Conservation (phyloP, 2,888 invertebrate genomes). For the Apotomis betuletana region DNA sequence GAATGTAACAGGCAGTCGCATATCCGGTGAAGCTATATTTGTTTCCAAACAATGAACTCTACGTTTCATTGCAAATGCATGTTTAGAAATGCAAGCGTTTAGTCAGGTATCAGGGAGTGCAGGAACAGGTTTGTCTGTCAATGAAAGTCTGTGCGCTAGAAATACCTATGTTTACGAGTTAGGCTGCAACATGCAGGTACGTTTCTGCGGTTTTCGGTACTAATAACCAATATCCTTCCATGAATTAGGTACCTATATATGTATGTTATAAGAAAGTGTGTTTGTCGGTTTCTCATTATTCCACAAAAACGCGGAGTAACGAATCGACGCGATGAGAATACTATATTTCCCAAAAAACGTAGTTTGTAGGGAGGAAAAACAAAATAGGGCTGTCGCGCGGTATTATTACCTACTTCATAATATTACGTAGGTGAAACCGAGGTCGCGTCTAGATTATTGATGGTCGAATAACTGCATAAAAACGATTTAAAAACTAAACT, state of each 20-base stretch:
- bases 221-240: too few relatives aligned
- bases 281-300: too few relatives aligned
- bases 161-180: slow-evolving; percentile 7
- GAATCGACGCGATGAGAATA: too few relatives aligned
- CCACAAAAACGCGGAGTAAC: too few relatives aligned
- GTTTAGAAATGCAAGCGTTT: slow-evolving; percentile 51
- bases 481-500: slow-evolving; percentile 47
- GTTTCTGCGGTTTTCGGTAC: too few relatives aligned
- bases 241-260: too few relatives aligned
- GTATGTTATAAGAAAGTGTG: too few relatives aligned
- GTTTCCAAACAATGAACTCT: slow-evolving; percentile 54
- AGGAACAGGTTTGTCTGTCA: slow-evolving; percentile 61
- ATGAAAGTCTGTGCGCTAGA: slow-evolving; percentile 18
- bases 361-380: too few relatives aligned
- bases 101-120: slow-evolving; percentile 45
- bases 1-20: slow-evolving; percentile 50
- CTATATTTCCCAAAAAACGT: too few relatives aligned
- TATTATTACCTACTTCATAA: neutral
- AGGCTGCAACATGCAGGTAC: neutral
- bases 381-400: too few relatives aligned
- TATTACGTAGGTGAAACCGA: slow-evolving; percentile 20
- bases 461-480: slow-evolving; percentile 32
- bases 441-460: slow-evolving; percentile 26
- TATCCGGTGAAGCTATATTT: slow-evolving; percentile 63
- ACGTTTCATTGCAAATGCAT: slow-evolving; percentile 60